These are phyloP conservation scores for Corydoras maculifer DNA, from an alignment of 2,113 vertebrate species.

Conservation along the genomic window DNA sequence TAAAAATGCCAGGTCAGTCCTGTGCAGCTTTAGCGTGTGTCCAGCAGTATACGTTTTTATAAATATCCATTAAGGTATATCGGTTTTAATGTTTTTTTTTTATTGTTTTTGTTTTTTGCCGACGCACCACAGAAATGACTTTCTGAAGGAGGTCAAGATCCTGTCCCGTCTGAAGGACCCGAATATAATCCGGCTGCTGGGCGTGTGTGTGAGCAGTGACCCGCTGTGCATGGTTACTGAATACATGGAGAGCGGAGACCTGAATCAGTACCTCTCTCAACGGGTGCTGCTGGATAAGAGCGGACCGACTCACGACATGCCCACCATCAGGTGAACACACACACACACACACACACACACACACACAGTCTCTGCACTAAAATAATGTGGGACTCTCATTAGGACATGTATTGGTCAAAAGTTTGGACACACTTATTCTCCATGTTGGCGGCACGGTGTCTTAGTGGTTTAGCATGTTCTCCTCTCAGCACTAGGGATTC, in stretches of 20 bases:
- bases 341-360: too few relatives aligned
- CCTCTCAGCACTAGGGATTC: too few relatives aligned
- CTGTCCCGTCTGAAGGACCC: conserved; percentile 84
- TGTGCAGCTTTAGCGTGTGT: neutral
- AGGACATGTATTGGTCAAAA: too few relatives aligned
- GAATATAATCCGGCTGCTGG: conserved; percentile 87
- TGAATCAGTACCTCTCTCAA: conserved; percentile 85
- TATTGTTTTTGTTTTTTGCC: neutral
- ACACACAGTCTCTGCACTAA: too few relatives aligned
- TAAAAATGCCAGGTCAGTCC: conserved; percentile 80
- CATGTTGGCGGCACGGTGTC: too few relatives aligned
- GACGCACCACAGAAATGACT: conserved; percentile 70
- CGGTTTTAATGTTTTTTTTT: too few relatives aligned
- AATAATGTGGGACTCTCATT: too few relatives aligned
- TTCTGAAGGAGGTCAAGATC: conserved; percentile 90
- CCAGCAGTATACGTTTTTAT: neutral
- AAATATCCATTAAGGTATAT: too few relatives aligned
- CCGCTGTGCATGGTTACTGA: conserved; percentile 90
- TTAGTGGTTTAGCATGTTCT: too few relatives aligned
- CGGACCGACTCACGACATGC: conserved; percentile 58
- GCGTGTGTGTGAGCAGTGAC: conserved; percentile 82
- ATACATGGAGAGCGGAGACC: conserved; percentile 90
- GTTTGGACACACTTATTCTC: too few relatives aligned
- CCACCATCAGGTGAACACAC: conserved; percentile 72
- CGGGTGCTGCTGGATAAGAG: conserved; percentile 75